phyloP scores from a whole-genome alignment of 2,113 vertebrate genomes.

The Osmerus eperlanus region DNA sequence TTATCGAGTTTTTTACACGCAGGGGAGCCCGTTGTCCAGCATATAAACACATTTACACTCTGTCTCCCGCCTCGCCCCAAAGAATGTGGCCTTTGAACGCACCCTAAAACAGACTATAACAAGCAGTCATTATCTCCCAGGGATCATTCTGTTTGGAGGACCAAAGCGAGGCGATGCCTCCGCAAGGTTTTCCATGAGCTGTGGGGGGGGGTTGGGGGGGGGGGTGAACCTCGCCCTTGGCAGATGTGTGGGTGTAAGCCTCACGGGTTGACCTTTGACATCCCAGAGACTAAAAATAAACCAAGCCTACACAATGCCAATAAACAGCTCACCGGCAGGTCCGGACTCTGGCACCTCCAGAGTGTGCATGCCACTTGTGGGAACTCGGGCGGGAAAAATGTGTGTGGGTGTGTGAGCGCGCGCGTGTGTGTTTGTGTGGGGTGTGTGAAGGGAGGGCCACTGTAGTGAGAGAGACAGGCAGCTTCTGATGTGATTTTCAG shows the following conservation, averaged over 20 bases:
- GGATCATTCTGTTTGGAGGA: slow-evolving; percentile 1
- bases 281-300: slow-evolving; percentile 55
- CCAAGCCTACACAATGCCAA: slow-evolving; percentile 26
- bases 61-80: no score
- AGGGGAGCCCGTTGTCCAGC: no score
- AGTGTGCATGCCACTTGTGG: slow-evolving; percentile 18
- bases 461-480: background rate
- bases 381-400: slow-evolving; percentile 9
- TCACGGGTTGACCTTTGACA: slow-evolving; percentile 44
- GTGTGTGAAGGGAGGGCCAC: background rate
- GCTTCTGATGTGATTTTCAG: slow-evolving; percentile 28
- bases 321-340: slow-evolving; percentile 45
- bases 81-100: no score
- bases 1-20: no score
- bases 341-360: slow-evolving; percentile 11
- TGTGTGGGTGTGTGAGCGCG: background rate
- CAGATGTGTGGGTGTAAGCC: slow-evolving; percentile 28
- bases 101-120: background rate
- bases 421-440: background rate
- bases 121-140: slow-evolving; percentile 3
- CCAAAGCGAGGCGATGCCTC: slow-evolving; percentile 24
- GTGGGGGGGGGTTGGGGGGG: no score
- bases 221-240: slow-evolving; percentile 2
- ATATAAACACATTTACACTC: no score
- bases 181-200: slow-evolving; percentile 38